These are phyloP conservation scores for Dorcus parallelipipedus DNA, from an alignment of 2,888 invertebrate species.

Conservation along the genomic window DNA sequence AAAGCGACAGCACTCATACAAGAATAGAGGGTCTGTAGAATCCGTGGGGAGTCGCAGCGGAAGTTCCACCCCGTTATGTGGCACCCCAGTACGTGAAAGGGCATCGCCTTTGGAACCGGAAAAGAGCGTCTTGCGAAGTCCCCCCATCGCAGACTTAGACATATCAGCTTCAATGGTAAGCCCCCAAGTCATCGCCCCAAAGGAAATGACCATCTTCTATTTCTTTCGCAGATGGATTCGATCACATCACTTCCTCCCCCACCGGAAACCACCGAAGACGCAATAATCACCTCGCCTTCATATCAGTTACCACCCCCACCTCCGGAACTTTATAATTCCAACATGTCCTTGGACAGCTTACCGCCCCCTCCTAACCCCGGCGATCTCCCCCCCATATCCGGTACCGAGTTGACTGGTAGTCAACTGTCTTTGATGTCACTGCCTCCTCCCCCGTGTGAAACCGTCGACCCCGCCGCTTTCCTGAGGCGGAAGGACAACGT, in stretches of 20 bases:
- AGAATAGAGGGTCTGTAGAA: conserved; percentile 50
- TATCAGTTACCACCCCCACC: conserved; percentile 70
- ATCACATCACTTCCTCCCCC: conserved; percentile 54
- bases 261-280: conserved; percentile 52
- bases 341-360: conserved; percentile 74
- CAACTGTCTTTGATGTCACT: conserved; percentile 67
- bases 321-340: conserved; percentile 71
- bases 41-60: conserved; percentile 52
- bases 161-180: conserved; percentile 47
- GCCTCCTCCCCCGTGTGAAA: conserved; percentile 69
- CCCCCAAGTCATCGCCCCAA: not conserved
- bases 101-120: conserved; percentile 48
- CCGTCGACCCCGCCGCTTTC: conserved; percentile 44
- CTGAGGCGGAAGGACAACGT: conserved; percentile 47
- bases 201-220: not conserved
- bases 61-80: conserved; percentile 51
- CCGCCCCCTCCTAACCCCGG: conserved; percentile 73
- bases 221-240: conserved; percentile 52
- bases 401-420: conserved; percentile 64
- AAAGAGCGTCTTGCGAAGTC: conserved; percentile 37
- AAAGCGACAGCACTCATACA: conserved; percentile 59
- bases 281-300: conserved; percentile 48
- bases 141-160: conserved; percentile 31
- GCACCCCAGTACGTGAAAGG: conserved; percentile 53
- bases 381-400: conserved; percentile 53